A percentile compares a stretch with the other conserved stretches of the same genome.
phyloP scores from a whole-genome alignment of 1,140 invertebrate genomes.

The Leptinotarsa texana region DNA sequence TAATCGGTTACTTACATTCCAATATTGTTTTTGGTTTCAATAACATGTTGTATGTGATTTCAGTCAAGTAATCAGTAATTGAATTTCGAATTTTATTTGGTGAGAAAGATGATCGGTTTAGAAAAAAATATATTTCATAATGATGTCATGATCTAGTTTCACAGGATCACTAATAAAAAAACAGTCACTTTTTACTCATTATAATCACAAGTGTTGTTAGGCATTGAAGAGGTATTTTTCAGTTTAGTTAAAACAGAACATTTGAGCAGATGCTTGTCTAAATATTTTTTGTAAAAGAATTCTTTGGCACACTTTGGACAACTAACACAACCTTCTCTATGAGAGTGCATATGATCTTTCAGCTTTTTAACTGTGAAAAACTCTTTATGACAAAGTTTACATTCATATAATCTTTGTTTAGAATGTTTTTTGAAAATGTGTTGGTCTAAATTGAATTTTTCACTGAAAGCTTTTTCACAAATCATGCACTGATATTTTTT shows the following conservation, averaged over 20 bases:
- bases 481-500: slow-evolving; percentile 43
- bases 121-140: too few species aligned
- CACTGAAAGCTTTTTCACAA: slow-evolving; percentile 45
- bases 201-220: background rate
- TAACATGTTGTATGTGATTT: too few species aligned
- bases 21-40: too few species aligned
- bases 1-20: too few species aligned
- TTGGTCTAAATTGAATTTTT: slow-evolving; percentile 42
- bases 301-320: slow-evolving; percentile 33
- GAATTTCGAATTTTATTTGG: too few species aligned
- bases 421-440: slow-evolving; percentile 41
- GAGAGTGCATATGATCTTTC: slow-evolving; percentile 37
- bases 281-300: slow-evolving; percentile 36
- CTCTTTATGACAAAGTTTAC: slow-evolving; percentile 34
- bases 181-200: too few species aligned
- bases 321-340: slow-evolving; percentile 31
- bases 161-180: too few species aligned
- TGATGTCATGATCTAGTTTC: too few species aligned
- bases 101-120: too few species aligned
- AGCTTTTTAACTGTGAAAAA: slow-evolving; percentile 32
- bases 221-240: background rate
- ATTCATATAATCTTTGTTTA: slow-evolving; percentile 30
- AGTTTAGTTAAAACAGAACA: slow-evolving; percentile 11
- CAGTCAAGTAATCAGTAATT: too few species aligned
- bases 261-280: slow-evolving; percentile 31